Conservation (phyloP, 2,113 vertebrate genomes). For the Microtus ochrogaster region DNA sequence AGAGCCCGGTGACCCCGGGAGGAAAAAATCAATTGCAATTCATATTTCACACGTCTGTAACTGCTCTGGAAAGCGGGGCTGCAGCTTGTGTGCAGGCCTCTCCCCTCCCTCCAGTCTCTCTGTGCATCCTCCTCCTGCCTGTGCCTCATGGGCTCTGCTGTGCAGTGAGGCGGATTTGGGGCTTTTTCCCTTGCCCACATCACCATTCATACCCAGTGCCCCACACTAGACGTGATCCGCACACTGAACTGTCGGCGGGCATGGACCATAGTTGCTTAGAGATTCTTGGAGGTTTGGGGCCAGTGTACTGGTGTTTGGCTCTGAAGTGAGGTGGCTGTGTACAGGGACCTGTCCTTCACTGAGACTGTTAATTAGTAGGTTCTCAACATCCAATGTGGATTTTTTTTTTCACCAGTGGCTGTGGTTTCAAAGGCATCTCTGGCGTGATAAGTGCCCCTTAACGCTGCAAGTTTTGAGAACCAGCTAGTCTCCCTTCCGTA, state of each 20-base stretch:
- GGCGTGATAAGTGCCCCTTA: conserved; percentile 79
- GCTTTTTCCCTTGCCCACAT: conserved; percentile 67
- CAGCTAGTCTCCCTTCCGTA: conserved; percentile 72
- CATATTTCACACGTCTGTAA: conserved; percentile 94
- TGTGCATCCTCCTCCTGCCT: conserved; percentile 76
- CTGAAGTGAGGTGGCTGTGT: neutral
- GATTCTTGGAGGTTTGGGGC: conserved; percentile 62
- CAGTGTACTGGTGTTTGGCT: conserved; percentile 56
- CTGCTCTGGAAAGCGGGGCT: conserved; percentile 89
- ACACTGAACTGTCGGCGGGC: conserved; percentile 59
- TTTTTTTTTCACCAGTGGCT: conserved; percentile 59
- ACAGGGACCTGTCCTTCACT: conserved; percentile 85
- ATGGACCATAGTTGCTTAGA: conserved; percentile 64
- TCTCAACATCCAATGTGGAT: conserved; percentile 90
- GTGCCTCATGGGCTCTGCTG: conserved; percentile 73
- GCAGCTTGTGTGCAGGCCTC: conserved; percentile 84
- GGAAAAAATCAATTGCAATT: conserved; percentile 93
- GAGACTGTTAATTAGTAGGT: conserved; percentile 90
- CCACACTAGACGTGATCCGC: conserved; percentile 55
- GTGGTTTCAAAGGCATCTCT: conserved; percentile 89
- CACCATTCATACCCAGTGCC: conserved; percentile 68
- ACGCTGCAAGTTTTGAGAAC: conserved; percentile 84
- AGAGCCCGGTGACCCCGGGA: conserved; percentile 87
- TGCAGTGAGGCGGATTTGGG: conserved; percentile 70
- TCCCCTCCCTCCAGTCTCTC: conserved; percentile 80